These are phyloP conservation scores for Amphiura filiformis DNA, from an alignment of 35 echinoderm and acorn worm genomes.

Conservation along the genomic window DNA sequence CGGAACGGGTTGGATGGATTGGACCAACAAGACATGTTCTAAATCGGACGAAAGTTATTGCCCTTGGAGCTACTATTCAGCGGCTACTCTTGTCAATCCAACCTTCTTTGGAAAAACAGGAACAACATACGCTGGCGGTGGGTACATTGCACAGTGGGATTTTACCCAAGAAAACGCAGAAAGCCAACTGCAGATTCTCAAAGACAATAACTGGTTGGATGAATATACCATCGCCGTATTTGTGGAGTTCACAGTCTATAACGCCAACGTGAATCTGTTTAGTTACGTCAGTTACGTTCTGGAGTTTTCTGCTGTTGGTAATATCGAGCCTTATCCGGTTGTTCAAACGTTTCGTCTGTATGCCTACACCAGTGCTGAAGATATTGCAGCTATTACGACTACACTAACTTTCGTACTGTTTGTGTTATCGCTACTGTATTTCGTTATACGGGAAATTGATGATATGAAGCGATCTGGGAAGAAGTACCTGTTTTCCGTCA, in stretches of 20 bases:
- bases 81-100: neutral
- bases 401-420: neutral
- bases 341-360: slow-evolving; percentile 47
- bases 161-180: neutral
- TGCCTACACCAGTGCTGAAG: slow-evolving; percentile 9
- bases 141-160: slow-evolving; percentile 32
- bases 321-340: neutral
- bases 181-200: neutral
- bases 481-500: neutral
- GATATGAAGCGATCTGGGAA: neutral
- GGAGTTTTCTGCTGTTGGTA: slow-evolving; percentile 25
- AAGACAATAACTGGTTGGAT: slow-evolving; percentile 34
- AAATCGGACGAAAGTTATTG: neutral
- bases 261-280: slow-evolving; percentile 53
- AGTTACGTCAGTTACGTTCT: slow-evolving; percentile 43
- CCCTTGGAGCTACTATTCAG: neutral
- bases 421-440: neutral
- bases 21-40: neutral
- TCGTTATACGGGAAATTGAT: neutral
- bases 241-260: slow-evolving; percentile 47
- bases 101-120: neutral
- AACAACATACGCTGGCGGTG: slow-evolving; percentile 27
- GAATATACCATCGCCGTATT: slow-evolving; percentile 40
- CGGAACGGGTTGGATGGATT: neutral
- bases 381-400: neutral